phyloP scores from a whole-genome alignment of 2,797 vertebrate genomes.

The Falco peregrinus region DNA sequence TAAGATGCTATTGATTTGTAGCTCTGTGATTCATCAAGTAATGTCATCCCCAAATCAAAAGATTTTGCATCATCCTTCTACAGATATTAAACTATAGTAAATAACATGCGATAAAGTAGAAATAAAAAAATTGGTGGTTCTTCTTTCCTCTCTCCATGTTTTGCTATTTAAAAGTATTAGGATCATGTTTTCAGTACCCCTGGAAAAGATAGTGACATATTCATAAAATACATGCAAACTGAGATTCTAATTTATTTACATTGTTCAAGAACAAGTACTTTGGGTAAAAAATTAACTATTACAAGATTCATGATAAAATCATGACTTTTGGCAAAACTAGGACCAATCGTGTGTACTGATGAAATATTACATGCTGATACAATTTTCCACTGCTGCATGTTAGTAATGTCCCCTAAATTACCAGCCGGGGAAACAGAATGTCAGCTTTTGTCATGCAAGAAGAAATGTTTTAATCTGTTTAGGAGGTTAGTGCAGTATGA shows the following conservation, averaged over 20 bases:
- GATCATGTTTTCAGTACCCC: neutral
- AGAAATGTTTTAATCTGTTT: conserved; percentile 62
- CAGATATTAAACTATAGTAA: neutral
- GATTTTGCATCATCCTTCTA: neutral
- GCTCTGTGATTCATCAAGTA: neutral
- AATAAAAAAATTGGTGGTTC: neutral
- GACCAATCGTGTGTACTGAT: neutral
- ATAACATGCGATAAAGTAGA: neutral
- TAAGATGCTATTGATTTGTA: neutral
- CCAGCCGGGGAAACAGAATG: conserved; percentile 21
- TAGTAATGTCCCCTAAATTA: conserved; percentile 29
- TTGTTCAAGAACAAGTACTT: neutral
- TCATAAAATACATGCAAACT: neutral
- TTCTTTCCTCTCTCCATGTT: neutral
- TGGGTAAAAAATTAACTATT: neutral
- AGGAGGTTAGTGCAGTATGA: conserved; percentile 23
- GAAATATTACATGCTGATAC: neutral
- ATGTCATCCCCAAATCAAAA: neutral
- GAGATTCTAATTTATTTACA: conserved; percentile 2
- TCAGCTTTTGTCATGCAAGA: conserved; percentile 64
- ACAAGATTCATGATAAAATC: neutral
- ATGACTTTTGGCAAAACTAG: neutral
- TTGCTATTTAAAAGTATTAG: neutral
- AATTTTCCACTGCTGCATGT: neutral
- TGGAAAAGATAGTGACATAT: neutral